Conservation (phyloP, 2,888 invertebrate species). For the Brenthis hecate region DNA sequence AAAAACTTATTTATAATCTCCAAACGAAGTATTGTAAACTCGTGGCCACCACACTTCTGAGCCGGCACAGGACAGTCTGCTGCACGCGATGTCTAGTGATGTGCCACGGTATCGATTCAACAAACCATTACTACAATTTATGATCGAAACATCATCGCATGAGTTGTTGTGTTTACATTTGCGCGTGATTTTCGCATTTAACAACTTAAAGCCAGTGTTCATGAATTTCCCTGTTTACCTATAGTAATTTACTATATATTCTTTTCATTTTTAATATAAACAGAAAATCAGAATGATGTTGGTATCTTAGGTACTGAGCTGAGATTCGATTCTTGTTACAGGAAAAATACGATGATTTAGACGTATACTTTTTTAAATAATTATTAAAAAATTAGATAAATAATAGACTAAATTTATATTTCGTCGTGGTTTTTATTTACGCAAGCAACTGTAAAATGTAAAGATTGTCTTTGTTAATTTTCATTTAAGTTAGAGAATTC, state of each 20-base stretch:
- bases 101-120: constrained; percentile 48
- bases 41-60: constrained; percentile 49
- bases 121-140: constrained; percentile 29
- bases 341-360: no score
- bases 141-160: constrained; percentile 16
- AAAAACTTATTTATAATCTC: constrained; percentile 3
- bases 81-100: constrained; percentile 77
- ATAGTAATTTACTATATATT: background rate
- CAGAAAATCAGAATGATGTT: no score
- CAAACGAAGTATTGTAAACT: constrained; percentile 12
- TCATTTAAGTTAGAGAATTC: no score
- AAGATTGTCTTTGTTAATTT: no score
- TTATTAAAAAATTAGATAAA: no score
- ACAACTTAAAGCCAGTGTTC: background rate
- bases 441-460: no score
- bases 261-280: no score
- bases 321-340: no score
- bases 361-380: no score
- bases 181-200: constrained; percentile 1
- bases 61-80: constrained; percentile 61
- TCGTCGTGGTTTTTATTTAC: no score
- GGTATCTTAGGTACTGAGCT: no score
- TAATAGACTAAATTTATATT: no score
- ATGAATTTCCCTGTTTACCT: background rate
- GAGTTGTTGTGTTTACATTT: constrained; percentile 15